Evolutionary conservation across 2,113 vertebrate genomes (phyloP).

Genomic region (Rattus rattus): DNA sequence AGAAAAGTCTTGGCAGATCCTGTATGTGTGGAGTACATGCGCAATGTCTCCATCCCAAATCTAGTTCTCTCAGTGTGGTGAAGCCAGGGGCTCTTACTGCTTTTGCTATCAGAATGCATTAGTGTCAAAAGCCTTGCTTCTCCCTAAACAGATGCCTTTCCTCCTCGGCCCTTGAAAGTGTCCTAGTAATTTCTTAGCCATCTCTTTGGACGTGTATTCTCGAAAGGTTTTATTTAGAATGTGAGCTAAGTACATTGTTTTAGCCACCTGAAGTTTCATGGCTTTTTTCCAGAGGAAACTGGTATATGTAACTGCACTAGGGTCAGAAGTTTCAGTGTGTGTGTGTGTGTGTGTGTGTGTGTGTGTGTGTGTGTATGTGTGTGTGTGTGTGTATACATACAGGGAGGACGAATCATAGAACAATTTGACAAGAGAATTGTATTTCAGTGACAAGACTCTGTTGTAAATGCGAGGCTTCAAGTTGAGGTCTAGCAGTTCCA

Average conservation of each 20-base stretch:
- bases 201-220: neutral
- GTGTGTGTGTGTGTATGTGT: no score
- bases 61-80: neutral
- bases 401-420: neutral
- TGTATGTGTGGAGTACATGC: neutral
- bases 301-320: neutral
- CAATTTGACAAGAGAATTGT: neutral
- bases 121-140: neutral
- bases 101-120: neutral
- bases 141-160: neutral
- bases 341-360: no score
- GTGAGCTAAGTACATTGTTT: constrained; percentile 10
- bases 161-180: neutral
- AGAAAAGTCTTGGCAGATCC: neutral
- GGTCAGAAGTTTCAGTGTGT: neutral
- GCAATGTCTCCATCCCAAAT: neutral
- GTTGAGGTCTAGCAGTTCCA: neutral
- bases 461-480: neutral
- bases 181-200: neutral
- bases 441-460: neutral
- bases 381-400: neutral
- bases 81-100: neutral
- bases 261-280: neutral
- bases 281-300: constrained; percentile 28
- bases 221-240: constrained; percentile 18